Evolutionary conservation across 1,140 invertebrate genomes (phyloP).

Genomic region (Bombus fervidus): DNA sequence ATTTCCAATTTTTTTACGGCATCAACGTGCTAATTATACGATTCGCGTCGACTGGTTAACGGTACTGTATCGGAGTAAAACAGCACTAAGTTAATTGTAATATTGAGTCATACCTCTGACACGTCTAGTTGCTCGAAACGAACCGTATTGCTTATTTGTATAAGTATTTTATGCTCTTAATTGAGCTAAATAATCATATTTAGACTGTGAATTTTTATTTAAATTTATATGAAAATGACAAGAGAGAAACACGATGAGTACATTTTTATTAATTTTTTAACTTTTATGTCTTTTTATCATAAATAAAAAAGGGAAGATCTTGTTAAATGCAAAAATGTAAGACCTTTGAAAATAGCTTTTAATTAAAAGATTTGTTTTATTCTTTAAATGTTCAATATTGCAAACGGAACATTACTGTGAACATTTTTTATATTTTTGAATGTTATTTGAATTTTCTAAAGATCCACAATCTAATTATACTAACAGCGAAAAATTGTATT

Average conservation of each 20-base stretch:
- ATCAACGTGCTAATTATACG: constrained; percentile 25
- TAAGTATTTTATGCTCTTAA: background rate
- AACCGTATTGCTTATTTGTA: background rate
- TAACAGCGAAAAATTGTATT: too few relatives aligned
- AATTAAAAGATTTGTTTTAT: background rate
- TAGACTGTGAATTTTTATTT: background rate
- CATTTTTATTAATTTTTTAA: background rate
- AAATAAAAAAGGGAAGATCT: background rate
- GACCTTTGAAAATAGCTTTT: background rate
- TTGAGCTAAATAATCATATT: background rate
- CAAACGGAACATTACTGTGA: too few relatives aligned
- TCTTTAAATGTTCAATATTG: too few relatives aligned
- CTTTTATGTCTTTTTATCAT: background rate
- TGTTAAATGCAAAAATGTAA: background rate
- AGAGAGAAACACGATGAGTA: background rate
- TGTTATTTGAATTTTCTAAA: background rate
- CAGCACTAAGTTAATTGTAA: background rate
- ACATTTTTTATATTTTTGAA: background rate
- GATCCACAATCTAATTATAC: background rate
- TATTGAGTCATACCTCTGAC: background rate
- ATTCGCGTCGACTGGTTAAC: constrained; percentile 1
- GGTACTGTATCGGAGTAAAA: background rate
- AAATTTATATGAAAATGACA: background rate
- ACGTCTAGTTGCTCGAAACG: background rate
- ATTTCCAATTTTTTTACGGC: constrained; percentile 34